Percentiles rank a stretch among this genome's conserved stretches.
phyloP scores from a whole-genome alignment of 2,888 invertebrate species.

The Eilema griseolum region DNA sequence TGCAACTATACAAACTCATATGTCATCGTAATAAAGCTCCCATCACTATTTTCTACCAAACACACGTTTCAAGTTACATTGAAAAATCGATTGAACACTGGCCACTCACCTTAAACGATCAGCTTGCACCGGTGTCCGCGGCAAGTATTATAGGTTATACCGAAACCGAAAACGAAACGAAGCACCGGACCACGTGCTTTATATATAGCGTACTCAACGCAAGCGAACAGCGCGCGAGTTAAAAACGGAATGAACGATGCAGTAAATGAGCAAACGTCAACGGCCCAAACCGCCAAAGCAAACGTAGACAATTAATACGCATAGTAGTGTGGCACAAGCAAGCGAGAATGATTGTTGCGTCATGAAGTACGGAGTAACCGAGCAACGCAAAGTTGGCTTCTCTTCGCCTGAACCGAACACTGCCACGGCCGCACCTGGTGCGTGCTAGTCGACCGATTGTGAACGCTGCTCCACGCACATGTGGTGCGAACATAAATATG shows the following conservation, averaged over 20 bases:
- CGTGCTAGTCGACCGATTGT: slow-evolving; percentile 27
- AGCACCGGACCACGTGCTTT: slow-evolving; percentile 78
- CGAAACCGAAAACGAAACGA: slow-evolving; percentile 63
- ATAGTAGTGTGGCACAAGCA: slow-evolving; percentile 58
- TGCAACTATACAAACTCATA: slow-evolving; percentile 31
- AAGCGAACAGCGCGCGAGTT: slow-evolving; percentile 67
- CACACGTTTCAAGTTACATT: slow-evolving; percentile 21
- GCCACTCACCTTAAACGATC: slow-evolving; percentile 44
- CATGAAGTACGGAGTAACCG: slow-evolving; percentile 48
- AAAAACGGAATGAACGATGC: slow-evolving; percentile 74
- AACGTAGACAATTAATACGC: slow-evolving; percentile 49
- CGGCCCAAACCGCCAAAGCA: slow-evolving; percentile 34
- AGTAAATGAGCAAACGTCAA: slow-evolving; percentile 13
- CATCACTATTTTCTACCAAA: slow-evolving; percentile 22
- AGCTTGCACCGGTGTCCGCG: slow-evolving; percentile 36
- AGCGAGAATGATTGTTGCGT: slow-evolving; percentile 67
- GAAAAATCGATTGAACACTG: slow-evolving; percentile 25
- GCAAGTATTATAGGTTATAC: slow-evolving; percentile 65
- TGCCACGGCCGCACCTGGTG: slow-evolving; percentile 26
- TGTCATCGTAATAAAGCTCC: slow-evolving; percentile 39
- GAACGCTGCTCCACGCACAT: slow-evolving; percentile 12
- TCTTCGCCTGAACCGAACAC: slow-evolving; percentile 24
- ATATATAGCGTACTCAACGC: slow-evolving; percentile 64
- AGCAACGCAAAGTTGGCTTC: slow-evolving; percentile 23
- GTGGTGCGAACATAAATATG: slow-evolving; percentile 15